These are phyloP conservation scores for Synergus itoensis DNA, from an alignment of 2,888 invertebrate species.

Conservation along the genomic window DNA sequence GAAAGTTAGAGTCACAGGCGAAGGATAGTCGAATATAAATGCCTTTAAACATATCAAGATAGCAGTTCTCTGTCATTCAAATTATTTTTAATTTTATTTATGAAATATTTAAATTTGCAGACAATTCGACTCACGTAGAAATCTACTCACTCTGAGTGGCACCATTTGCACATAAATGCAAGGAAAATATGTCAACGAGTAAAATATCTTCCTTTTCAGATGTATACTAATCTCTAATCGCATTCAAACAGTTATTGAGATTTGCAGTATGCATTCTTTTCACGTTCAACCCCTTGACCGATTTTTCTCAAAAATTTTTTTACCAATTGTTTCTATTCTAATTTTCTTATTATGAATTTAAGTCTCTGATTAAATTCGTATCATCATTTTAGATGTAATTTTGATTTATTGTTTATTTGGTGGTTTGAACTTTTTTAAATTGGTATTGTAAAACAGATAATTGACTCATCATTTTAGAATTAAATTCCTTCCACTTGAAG, in stretches of 20 bases:
- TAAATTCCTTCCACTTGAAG: conserved; percentile 3
- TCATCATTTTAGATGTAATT: not conserved
- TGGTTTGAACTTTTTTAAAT: not conserved
- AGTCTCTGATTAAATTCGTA: not conserved
- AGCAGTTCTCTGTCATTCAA: conserved; percentile 1
- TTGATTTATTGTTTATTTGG: not conserved
- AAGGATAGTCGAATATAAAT: conserved; percentile 1
- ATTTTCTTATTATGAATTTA: not conserved
- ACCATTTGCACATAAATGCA: conserved; percentile 14
- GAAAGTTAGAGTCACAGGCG: conserved; percentile 35
- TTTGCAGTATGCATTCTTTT: not conserved
- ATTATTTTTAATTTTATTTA: conserved; percentile 3
- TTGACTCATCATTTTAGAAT: not conserved
- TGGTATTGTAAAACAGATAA: not conserved
- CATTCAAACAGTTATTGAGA: not conserved
- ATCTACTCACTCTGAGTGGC: conserved; percentile 16
- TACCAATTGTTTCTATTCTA: not conserved
- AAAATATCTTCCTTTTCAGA: not conserved
- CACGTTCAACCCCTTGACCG: conserved; percentile 4
- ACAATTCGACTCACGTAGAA: conserved; percentile 28
- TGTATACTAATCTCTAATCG: conserved; percentile 12
- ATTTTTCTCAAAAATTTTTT: not conserved
- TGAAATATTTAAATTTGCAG: not conserved
- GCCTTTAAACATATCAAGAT: conserved; percentile 4
- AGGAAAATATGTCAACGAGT: conserved; percentile 5